Evolutionary conservation across 2,113 vertebrate genomes (phyloP).

Genomic region (Anarhynchus alexandrinus): DNA sequence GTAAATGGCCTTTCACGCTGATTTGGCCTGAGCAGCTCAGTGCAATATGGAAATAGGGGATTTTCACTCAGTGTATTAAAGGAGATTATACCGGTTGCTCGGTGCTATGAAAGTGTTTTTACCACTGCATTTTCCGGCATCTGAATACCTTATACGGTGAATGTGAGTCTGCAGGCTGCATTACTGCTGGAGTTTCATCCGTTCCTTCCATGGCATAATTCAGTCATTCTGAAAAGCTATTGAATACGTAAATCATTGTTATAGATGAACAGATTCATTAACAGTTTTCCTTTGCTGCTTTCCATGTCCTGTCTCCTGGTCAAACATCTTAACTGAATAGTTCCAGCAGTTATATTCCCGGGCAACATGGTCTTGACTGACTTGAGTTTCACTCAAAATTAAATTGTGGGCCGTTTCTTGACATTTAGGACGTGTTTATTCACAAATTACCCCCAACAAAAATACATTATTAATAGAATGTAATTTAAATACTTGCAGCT

Average conservation of each 20-base stretch:
- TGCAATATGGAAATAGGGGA: neutral
- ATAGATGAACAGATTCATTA: neutral
- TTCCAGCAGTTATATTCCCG: neutral
- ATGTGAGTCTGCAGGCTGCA: neutral
- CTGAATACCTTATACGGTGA: neutral
- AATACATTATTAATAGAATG: slow-evolving; percentile 24
- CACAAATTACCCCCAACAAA: neutral
- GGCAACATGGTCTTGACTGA: neutral
- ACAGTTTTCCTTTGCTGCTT: neutral
- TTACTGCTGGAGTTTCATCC: neutral
- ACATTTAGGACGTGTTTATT: neutral
- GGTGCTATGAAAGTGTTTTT: slow-evolving; percentile 19
- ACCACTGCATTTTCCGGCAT: neutral
- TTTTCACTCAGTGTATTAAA: neutral
- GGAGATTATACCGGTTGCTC: slow-evolving; percentile 16
- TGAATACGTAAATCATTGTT: neutral
- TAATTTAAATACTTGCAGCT: neutral
- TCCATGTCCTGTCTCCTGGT: neutral
- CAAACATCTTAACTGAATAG: neutral
- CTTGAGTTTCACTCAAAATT: neutral
- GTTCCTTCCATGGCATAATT: neutral
- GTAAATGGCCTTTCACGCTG: neutral
- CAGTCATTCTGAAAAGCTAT: neutral
- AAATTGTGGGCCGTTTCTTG: slow-evolving; percentile 13
- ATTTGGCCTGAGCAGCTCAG: neutral